These are phyloP conservation scores for Trimorus sp. DNA, from an alignment of 2,888 invertebrate species.

Conservation along the genomic window DNA sequence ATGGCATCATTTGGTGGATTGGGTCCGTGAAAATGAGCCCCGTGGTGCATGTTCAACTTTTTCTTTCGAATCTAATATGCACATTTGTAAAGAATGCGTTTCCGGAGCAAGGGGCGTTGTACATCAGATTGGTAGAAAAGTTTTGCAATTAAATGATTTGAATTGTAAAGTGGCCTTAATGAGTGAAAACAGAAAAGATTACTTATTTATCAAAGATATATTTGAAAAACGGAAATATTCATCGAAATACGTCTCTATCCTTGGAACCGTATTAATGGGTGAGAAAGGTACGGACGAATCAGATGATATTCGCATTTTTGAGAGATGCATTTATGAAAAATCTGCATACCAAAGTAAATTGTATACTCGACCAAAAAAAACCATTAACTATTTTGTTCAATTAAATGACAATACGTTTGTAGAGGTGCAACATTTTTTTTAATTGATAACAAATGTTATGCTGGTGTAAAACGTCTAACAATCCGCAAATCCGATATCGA, in stretches of 20 bases:
- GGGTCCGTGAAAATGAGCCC: slow-evolving; percentile 33
- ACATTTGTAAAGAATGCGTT: slow-evolving; percentile 40
- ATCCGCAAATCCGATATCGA: too few relatives aligned
- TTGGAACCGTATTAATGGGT: slow-evolving; percentile 15
- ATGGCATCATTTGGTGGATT: slow-evolving; percentile 30
- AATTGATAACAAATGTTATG: slow-evolving; percentile 19
- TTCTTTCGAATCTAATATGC: slow-evolving; percentile 50
- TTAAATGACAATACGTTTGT: slow-evolving; percentile 19
- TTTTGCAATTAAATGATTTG: slow-evolving; percentile 19
- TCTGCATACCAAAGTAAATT: slow-evolving; percentile 16
- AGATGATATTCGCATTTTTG: slow-evolving; percentile 16
- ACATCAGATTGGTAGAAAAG: slow-evolving; percentile 23
- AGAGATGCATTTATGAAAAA: slow-evolving; percentile 21
- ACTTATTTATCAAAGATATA: slow-evolving; percentile 1
- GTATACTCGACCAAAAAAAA: slow-evolving; percentile 34
- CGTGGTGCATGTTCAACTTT: slow-evolving; percentile 43
- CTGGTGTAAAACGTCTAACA: slow-evolving; percentile 3
- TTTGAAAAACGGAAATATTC: slow-evolving; percentile 11
- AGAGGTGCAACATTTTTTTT: slow-evolving; percentile 25
- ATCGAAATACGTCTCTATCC: slow-evolving; percentile 1
- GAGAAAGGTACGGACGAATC: neutral
- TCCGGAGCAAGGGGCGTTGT: slow-evolving; percentile 47
- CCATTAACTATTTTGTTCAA: slow-evolving; percentile 29
- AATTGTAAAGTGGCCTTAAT: slow-evolving; percentile 16
- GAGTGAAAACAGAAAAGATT: neutral